phyloP scores from a whole-genome alignment of 2,888 invertebrate species.

The Epinotia nisella region DNA sequence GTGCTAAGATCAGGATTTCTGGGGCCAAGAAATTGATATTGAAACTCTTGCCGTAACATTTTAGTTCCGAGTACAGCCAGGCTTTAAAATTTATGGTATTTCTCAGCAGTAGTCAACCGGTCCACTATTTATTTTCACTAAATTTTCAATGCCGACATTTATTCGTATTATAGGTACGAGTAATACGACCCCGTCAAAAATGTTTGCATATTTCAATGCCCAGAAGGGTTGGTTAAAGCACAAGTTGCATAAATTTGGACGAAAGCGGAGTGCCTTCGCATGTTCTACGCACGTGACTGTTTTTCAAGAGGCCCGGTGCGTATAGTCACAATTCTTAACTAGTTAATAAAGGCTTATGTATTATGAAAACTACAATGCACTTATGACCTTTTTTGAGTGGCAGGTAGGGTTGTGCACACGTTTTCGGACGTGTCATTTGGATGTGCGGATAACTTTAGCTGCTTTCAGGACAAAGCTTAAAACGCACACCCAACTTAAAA shows the following conservation, averaged over 20 bases:
- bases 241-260: constrained; percentile 28
- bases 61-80: background rate
- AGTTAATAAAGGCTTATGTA: background rate
- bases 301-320: constrained; percentile 16
- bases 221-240: constrained; percentile 3
- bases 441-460: background rate
- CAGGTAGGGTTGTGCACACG: background rate
- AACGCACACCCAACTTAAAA: background rate
- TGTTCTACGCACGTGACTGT: constrained; percentile 19
- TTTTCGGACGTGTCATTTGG: background rate
- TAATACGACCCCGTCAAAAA: constrained; percentile 27
- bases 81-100: background rate
- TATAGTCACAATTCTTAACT: background rate
- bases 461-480: background rate
- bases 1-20: background rate
- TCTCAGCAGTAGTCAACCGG: background rate
- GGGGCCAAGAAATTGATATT: background rate
- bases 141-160: constrained; percentile 24
- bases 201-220: constrained; percentile 24
- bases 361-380: background rate
- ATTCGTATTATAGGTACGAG: too few species aligned
- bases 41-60: background rate
- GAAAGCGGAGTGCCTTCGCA: constrained; percentile 19
- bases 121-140: constrained; percentile 8
- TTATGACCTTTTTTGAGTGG: background rate